Conservation (phyloP, 2,113 vertebrate species). For the Ctenodactylus gundi region DNA sequence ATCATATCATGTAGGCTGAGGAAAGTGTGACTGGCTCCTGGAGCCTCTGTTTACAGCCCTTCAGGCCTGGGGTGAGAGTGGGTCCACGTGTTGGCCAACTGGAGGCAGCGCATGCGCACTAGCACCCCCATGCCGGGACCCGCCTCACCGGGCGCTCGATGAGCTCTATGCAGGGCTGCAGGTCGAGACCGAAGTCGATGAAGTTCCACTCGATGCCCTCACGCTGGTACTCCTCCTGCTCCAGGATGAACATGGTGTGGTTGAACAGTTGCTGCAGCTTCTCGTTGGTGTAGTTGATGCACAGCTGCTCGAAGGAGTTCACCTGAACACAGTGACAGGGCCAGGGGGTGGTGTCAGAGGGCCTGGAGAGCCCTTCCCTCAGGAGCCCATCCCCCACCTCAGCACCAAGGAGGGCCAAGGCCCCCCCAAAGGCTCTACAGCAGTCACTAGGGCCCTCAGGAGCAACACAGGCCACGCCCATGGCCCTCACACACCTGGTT, state of each 20-base stretch:
- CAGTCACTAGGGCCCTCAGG: background rate
- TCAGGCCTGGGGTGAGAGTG: background rate
- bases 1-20: background rate
- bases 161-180: constrained; percentile 97
- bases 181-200: constrained; percentile 97
- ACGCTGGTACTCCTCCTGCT: constrained; percentile 97
- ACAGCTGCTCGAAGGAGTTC: constrained; percentile 98
- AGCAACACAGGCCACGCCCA: background rate
- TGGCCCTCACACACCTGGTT: background rate
- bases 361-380: background rate
- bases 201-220: constrained; percentile 98
- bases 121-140: too few species aligned
- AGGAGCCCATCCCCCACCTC: background rate
- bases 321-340: constrained; percentile 82
- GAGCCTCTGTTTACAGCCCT: too few species aligned
- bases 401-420: background rate
- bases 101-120: background rate
- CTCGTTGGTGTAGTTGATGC: constrained; percentile 99
- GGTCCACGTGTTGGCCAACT: fast-evolving
- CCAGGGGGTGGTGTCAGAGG: background rate
- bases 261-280: constrained; percentile 99
- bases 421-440: background rate
- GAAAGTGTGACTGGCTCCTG: background rate
- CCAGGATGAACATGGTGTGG: constrained; percentile 98
- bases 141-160: constrained; percentile 92